Base-by-base conservation (phyloP, 2,888 invertebrate genomes). In the Eumerus sabulonum region DNA sequence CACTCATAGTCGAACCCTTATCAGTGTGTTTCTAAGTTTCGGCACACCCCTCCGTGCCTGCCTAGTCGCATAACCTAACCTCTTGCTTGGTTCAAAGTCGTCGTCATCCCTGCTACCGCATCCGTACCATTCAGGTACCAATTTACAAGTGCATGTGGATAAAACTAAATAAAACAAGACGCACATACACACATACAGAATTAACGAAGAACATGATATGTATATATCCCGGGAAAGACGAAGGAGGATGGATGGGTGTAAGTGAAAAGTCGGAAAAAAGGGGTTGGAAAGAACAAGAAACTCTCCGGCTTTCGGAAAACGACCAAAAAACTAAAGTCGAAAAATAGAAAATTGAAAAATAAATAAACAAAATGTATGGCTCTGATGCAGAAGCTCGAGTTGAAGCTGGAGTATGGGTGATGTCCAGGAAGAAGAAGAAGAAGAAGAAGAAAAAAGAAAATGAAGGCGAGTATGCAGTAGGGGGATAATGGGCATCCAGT, bases 341-440 rank as follows among this genome's bases (percentile, higher is more conserved):
- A 60, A 67, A 67, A 67, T 54, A 44, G 54, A 38, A 18, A 53
- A 79, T 57, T 62, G 64, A 74, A 48, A 68, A 79, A 68, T 68
- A 63, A 77, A 79, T 68, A 72, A 79, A 67, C 62, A 74, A 68
- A 74, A 73, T 56, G 63, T n/a, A n/a, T n/a, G n/a, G n/a, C n/a
- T n/a, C n/a, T n/a, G n/a, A n/a, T n/a, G n/a, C n/a, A n/a, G n/a
- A n/a, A 27, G 7, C 27, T 27, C 3, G 7, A 27, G 3, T 27
- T 7, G 27, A 27, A 27, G 27, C 27, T 27, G 27, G 27, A 27
- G 27, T 7, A 27, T 27, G 27, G 27, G 27, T 4, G 27, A 27
- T 7, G 7, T 27, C 7, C 64, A 40, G 62, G 53, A 66, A 72
- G 60, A 57, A 57, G 27, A 27, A 27, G 7, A 4, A 27, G 27